A percentile compares a stretch with the other conserved stretches of the same genome.
Evolutionary conservation across 2,797 vertebrate species (phyloP).

Genomic region (Cichlasoma orientale): DNA sequence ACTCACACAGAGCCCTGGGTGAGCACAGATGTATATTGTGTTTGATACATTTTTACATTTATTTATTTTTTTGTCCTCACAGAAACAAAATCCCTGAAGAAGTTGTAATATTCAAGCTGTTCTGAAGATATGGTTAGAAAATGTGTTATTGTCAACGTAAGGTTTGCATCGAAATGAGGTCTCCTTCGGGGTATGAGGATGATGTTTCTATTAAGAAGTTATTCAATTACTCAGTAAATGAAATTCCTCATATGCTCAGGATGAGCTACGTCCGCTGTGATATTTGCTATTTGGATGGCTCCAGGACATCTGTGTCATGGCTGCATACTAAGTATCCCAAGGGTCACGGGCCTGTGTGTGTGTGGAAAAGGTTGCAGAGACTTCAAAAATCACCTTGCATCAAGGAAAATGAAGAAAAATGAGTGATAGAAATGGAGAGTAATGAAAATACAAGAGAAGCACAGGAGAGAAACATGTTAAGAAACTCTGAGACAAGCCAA

Average conservation of each 20-base stretch:
- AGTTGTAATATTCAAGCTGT: neutral
- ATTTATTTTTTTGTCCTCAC: neutral
- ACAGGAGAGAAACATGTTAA: neutral
- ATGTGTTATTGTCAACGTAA: neutral
- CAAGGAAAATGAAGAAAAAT: slow-evolving; percentile 19
- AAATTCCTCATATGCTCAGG: slow-evolving; percentile 14
- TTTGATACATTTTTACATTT: slow-evolving; percentile 36
- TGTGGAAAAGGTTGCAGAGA: neutral
- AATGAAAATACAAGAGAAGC: neutral
- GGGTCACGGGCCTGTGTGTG: neutral
- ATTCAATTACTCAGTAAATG: slow-evolving; percentile 19
- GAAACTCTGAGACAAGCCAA: slow-evolving; percentile 14
- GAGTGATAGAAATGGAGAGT: neutral
- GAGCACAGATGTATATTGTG: neutral
- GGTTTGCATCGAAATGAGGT: neutral
- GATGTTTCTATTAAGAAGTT: slow-evolving; percentile 8
- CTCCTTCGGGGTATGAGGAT: slow-evolving; percentile 18
- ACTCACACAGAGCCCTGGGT: slow-evolving; percentile 23
- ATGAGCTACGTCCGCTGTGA: slow-evolving; percentile 2
- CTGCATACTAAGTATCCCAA: slow-evolving; percentile 13
- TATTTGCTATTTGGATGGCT: slow-evolving; percentile 24
- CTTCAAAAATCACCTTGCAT: neutral
- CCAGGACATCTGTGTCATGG: slow-evolving; percentile 29
- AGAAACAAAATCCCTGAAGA: slow-evolving; percentile 12
- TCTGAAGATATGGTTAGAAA: slow-evolving; percentile 4